phyloP scores from a whole-genome alignment of 37 sponge, comb jelly and placozoan genomes.

The Cladorhizidae sp. region DNA sequence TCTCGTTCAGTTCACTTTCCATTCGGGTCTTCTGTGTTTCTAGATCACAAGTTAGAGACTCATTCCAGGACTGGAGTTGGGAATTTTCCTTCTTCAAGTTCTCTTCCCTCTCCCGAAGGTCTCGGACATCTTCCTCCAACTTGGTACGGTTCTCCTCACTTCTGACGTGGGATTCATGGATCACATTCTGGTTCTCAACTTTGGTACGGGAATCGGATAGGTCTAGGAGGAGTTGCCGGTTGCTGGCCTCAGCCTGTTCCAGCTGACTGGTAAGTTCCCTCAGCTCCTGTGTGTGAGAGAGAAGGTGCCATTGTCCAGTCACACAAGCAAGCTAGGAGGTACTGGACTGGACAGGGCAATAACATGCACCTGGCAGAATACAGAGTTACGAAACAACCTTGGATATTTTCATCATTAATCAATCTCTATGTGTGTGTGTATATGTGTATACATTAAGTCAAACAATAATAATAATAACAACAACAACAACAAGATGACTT shows the following conservation, averaged over 20 bases:
- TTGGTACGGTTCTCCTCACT: not conserved
- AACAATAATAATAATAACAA: too few species aligned
- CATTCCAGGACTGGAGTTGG: not conserved
- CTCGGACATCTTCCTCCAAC: not conserved
- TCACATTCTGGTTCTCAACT: not conserved
- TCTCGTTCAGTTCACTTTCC: conserved; percentile 10
- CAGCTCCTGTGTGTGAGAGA: conserved; percentile 24
- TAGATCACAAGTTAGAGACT: not conserved
- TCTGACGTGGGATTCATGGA: not conserved
- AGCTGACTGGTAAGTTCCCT: not conserved
- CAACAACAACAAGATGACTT: too few species aligned
- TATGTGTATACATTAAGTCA: too few species aligned
- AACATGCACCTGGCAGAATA: too few species aligned
- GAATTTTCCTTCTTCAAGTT: not conserved
- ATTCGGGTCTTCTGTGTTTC: not conserved
- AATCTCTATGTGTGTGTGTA: too few species aligned
- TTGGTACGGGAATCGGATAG: not conserved
- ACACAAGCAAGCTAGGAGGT: too few species aligned
- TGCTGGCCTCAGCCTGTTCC: not conserved
- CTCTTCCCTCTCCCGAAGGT: conserved; percentile 9
- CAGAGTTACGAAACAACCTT: too few species aligned
- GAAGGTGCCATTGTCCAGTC: too few species aligned
- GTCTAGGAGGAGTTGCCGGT: not conserved
- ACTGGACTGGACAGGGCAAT: too few species aligned
- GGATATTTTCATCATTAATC: not conserved